Evolutionary conservation across 2,888 invertebrate species (phyloP).

Genomic region (Teleiodes luculella): DNA sequence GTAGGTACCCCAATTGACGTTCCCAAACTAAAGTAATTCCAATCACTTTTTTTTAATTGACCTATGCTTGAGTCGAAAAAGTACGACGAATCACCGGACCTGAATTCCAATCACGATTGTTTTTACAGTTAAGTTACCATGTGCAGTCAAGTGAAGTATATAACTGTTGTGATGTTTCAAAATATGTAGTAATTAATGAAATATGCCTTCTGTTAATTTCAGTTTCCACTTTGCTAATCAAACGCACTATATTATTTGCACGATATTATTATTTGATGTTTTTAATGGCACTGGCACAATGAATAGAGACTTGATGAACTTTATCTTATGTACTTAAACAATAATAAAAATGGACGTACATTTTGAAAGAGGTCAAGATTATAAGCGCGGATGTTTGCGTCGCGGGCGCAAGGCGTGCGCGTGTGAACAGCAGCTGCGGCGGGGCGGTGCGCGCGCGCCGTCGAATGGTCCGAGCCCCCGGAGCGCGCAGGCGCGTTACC

Average conservation of each 20-base stretch:
- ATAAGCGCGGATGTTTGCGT: background rate
- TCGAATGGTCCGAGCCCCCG: background rate
- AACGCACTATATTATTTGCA: background rate
- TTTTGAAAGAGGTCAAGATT: background rate
- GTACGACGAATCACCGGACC: too few species aligned
- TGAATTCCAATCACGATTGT: too few species aligned
- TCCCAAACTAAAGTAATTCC: too few species aligned
- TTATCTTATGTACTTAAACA: background rate
- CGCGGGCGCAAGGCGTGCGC: conserved; percentile 18
- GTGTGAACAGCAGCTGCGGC: background rate
- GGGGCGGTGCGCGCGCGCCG: background rate
- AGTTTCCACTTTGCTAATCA: too few species aligned
- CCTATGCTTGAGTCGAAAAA: too few species aligned
- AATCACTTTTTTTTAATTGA: too few species aligned
- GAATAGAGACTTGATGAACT: background rate
- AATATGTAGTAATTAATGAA: too few species aligned
- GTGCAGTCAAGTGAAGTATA: too few species aligned
- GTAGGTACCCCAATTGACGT: too few species aligned
- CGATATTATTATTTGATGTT: background rate
- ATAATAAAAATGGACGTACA: background rate
- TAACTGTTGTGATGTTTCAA: too few species aligned
- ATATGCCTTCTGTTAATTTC: too few species aligned
- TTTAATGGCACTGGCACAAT: background rate
- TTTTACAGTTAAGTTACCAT: too few species aligned
- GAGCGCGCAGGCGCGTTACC: conserved; percentile 18